Evolutionary conservation across 2,888 invertebrate species (phyloP).

Genomic region (Hesperia comma): DNA sequence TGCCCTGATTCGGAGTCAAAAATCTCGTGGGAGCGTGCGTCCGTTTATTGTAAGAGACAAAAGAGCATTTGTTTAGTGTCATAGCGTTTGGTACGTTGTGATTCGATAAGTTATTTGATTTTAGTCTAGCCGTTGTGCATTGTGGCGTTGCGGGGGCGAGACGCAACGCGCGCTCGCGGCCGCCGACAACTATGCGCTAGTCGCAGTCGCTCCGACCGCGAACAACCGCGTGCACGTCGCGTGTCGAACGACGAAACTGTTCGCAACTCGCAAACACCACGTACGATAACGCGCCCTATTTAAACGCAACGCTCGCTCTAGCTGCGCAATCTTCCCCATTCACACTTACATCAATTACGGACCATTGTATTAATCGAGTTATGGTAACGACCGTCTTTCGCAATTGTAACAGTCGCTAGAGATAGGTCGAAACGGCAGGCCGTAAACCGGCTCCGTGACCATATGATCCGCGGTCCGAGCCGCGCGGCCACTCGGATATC

Average conservation of each 20-base stretch:
- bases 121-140: slow-evolving; percentile 47
- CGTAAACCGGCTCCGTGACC: slow-evolving; percentile 69
- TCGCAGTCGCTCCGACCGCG: slow-evolving; percentile 70
- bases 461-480: slow-evolving; percentile 66
- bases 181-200: slow-evolving; percentile 21
- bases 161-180: slow-evolving; percentile 40
- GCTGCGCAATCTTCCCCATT: slow-evolving; percentile 58
- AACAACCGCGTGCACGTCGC: slow-evolving; percentile 70
- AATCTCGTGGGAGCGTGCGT: slow-evolving; percentile 66
- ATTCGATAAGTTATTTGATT: slow-evolving; percentile 76
- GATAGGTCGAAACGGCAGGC: slow-evolving; percentile 44
- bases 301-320: slow-evolving; percentile 64
- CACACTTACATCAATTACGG: slow-evolving; percentile 48
- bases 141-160: slow-evolving; percentile 56
- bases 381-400: slow-evolving; percentile 45
- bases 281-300: slow-evolving; percentile 74
- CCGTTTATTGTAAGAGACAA: slow-evolving; percentile 54
- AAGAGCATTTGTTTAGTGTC: slow-evolving; percentile 63
- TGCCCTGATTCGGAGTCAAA: slow-evolving; percentile 57
- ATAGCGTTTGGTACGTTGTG: slow-evolving; percentile 58
- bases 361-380: slow-evolving; percentile 26
- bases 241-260: slow-evolving; percentile 41
- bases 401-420: slow-evolving; percentile 46
- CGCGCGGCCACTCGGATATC: slow-evolving; percentile 62
- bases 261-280: slow-evolving; percentile 51